Evolutionary conservation across 2,888 invertebrate species (phyloP), one percentile per base, ranked within the genome.

Genomic region (Folsomia candida): DNA sequence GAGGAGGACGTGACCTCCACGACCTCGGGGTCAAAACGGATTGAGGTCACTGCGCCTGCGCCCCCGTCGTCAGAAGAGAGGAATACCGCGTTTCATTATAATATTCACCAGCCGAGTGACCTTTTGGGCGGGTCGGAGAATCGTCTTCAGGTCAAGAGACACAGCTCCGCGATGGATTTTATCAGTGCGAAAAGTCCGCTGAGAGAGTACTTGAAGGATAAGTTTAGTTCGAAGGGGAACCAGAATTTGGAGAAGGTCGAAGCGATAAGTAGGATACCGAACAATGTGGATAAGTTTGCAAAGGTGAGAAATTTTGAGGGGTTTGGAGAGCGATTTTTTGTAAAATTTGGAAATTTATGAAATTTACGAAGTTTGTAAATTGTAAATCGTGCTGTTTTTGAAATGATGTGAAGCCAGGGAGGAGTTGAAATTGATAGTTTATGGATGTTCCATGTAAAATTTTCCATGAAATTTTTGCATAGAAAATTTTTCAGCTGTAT

Each of bases 221-320:
- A 26, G 25, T 27, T 65, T 25, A 14, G 11, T 9, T 47, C 9
- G 47, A 25, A 59, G 14, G 11, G 2, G 26, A 27, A 25, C 51
- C 1, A 61, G 29, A 54, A 51, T n/a, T 11, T n/a, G n/a, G n/a
- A n/a, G 47, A 60, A 29, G 61, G 25, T 2, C 2, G 26, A 54
- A 28, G 25, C 22, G 37, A 64, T 65, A 65, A 51, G 59, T 59
- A 65, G 18, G 65, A 26, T 24, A 69, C 65, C 65, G 60, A 59
- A 27, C 60, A 75, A 70, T 69, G 61, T 78, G 71, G 75, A 76
- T 27, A 76, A 75, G 63, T 66, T 73, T 51, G 76, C 76, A 0
- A 75, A 76, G 73, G 76, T 75, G 68, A 60, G 25, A 24, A 2
- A 60, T 11, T n/a, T 60, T 27, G 47, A 14, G 14, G 11, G 14